phyloP scores from a whole-genome alignment of 2,113 vertebrate species.

The Pelecanoides urinatrix region DNA sequence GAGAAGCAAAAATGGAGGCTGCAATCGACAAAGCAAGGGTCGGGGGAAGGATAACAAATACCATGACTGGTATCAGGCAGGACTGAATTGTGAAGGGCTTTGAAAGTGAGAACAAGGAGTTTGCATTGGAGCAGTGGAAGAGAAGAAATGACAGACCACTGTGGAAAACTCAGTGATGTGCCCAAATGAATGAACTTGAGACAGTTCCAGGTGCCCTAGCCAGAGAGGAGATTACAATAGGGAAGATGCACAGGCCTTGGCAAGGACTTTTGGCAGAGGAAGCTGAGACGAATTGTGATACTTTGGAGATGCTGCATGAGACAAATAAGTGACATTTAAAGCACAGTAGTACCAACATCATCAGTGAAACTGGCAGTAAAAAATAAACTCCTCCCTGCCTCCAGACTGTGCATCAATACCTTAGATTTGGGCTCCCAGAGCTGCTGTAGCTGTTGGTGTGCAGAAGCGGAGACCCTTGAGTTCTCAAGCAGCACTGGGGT shows the following conservation, averaged over 20 bases:
- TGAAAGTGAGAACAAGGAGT: background rate
- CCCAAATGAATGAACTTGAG: background rate
- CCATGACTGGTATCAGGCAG: background rate
- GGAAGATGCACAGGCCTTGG: background rate
- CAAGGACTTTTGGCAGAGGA: background rate
- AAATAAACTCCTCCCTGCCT: background rate
- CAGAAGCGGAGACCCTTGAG: background rate
- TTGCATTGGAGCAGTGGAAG: background rate
- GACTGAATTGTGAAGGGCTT: background rate
- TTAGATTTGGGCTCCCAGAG: background rate
- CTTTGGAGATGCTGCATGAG: background rate
- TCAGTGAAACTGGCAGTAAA: background rate
- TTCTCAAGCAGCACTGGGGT: background rate
- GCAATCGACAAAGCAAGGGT: background rate
- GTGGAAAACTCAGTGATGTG: background rate
- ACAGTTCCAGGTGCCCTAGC: background rate
- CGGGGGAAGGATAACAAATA: background rate
- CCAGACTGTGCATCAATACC: background rate
- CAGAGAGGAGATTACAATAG: background rate
- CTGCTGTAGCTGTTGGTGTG: background rate
- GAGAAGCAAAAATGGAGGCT: background rate
- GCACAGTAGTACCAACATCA: background rate
- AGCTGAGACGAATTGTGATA: background rate
- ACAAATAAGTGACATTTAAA: background rate
- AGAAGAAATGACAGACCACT: background rate